Percentiles rank a stretch among this genome's conserved stretches.
phyloP scores from a whole-genome alignment of 2,888 invertebrate species.

The Ornithoptera alexandrae region DNA sequence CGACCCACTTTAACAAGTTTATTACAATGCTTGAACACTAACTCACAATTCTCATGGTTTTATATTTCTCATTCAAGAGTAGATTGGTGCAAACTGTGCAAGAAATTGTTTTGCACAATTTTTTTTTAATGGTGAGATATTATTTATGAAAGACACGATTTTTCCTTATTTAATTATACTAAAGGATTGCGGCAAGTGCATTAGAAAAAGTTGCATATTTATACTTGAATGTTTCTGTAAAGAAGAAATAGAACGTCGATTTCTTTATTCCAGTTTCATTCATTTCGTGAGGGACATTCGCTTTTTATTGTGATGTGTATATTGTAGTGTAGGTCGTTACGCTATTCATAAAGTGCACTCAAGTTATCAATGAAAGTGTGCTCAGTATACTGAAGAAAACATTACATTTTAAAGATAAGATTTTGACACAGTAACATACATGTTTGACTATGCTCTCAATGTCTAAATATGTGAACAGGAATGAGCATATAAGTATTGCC shows the following conservation, averaged over 20 bases:
- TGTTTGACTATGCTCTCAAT: too few species aligned
- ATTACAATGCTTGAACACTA: conserved; percentile 66
- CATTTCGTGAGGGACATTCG: conserved; percentile 21
- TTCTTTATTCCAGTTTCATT: conserved; percentile 25
- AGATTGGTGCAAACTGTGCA: background rate
- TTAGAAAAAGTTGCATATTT: background rate
- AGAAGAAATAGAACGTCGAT: conserved; percentile 27
- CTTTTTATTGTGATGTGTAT: conserved; percentile 25
- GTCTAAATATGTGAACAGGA: too few species aligned
- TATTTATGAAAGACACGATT: background rate
- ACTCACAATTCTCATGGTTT: conserved; percentile 52
- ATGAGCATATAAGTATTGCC: too few species aligned
- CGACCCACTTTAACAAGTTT: conserved; percentile 71
- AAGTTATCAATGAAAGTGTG: conserved; percentile 2
- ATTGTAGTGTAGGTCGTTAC: conserved; percentile 5
- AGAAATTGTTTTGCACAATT: background rate
- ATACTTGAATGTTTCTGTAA: background rate
- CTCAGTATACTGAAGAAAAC: background rate
- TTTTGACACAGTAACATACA: background rate
- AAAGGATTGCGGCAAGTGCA: background rate
- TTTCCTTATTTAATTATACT: background rate
- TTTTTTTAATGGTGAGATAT: too few species aligned
- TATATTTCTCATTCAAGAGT: conserved; percentile 47
- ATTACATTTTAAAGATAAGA: background rate
- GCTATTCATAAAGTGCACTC: conserved; percentile 5